Conservation (phyloP, 2,113 vertebrate genomes). For the Alethe diademata region DNA sequence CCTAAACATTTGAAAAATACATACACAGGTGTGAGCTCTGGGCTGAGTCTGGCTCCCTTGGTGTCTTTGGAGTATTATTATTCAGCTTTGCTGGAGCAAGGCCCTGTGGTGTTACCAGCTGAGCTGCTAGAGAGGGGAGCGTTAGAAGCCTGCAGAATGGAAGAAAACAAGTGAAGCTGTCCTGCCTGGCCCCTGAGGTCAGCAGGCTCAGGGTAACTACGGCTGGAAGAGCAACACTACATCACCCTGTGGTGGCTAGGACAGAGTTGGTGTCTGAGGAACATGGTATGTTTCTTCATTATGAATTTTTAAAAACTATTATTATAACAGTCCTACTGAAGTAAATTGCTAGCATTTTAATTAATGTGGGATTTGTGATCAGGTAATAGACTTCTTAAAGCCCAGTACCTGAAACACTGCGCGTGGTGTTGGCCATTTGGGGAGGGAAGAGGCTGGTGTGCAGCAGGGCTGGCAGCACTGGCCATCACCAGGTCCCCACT, state of each 20-base stretch:
- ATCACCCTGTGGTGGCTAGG: background rate
- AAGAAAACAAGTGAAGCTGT: background rate
- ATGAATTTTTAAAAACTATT: background rate
- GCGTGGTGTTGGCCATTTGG: fast-evolving
- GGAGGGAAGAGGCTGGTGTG: background rate
- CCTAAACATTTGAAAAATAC: background rate
- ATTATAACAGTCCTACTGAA: background rate
- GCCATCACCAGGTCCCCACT: background rate
- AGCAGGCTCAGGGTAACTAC: fast-evolving
- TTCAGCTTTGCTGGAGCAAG: background rate
- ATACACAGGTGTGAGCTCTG: fast-evolving
- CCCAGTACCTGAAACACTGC: background rate
- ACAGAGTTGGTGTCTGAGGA: background rate
- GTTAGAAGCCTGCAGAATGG: background rate
- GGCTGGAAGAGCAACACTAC: background rate
- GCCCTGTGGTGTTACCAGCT: background rate
- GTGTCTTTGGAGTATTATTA: background rate
- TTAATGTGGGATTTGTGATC: background rate
- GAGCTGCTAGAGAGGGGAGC: background rate
- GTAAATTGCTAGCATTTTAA: background rate
- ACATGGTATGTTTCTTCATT: fast-evolving
- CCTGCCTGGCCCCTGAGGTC: background rate
- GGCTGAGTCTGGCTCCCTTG: background rate
- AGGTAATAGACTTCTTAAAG: background rate
- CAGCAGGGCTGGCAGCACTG: background rate